phyloP scores from a whole-genome alignment of 2,888 invertebrate species.

The Limenitis camilla region DNA sequence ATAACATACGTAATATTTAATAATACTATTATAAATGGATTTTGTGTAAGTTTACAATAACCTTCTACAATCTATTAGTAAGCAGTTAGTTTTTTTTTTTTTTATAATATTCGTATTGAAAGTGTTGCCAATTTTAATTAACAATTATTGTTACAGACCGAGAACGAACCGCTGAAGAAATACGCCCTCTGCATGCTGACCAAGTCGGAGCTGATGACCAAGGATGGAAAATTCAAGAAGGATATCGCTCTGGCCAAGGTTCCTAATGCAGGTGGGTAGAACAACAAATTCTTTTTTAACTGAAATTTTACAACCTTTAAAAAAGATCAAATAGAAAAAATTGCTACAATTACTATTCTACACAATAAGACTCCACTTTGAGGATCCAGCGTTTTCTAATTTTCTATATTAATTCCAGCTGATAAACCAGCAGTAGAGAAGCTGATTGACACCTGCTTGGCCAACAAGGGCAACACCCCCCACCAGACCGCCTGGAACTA shows the following conservation, averaged over 20 bases:
- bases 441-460: constrained; percentile 61
- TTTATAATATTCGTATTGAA: no score
- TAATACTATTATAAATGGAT: no score
- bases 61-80: no score
- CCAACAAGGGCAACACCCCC: constrained; percentile 64
- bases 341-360: no score
- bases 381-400: no score
- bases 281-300: background rate
- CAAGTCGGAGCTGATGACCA: constrained; percentile 69
- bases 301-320: no score
- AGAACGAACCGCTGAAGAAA: constrained; percentile 62
- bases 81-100: no score
- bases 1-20: no score
- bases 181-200: constrained; percentile 65
- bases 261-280: constrained; percentile 51
- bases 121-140: background rate
- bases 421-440: constrained; percentile 64
- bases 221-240: constrained; percentile 71
- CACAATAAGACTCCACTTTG: no score
- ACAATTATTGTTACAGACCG: constrained; percentile 39
- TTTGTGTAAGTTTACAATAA: no score
- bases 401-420: constrained; percentile 35
- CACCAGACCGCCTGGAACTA: constrained; percentile 72
- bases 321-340: no score
- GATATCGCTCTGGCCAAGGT: constrained; percentile 67